A percentile compares a stretch with the other conserved stretches of the same genome.
phyloP scores from a whole-genome alignment of 1,140 invertebrate species.

The Aphelinus certus region DNA sequence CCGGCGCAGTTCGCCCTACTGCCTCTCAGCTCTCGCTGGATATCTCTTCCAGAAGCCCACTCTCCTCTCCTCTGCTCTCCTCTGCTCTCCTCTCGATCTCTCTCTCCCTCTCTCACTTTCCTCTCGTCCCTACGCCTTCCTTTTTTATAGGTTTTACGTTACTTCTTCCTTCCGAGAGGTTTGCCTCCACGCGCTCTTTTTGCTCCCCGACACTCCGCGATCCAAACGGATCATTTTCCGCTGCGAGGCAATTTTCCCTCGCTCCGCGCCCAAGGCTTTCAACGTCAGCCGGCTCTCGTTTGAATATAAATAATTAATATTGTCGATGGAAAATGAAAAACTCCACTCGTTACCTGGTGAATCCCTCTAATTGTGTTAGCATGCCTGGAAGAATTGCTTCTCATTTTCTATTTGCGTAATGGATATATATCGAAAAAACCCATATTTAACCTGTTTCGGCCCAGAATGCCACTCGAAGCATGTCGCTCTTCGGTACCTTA shows the following conservation, averaged over 20 bases:
- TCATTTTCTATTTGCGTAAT: too few species aligned
- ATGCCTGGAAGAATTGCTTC: too few species aligned
- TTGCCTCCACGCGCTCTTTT: neutral
- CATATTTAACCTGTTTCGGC: too few species aligned
- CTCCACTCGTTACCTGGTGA: too few species aligned
- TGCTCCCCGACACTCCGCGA: neutral
- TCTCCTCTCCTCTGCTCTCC: neutral
- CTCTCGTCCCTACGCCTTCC: neutral
- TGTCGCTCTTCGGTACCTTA: too few species aligned
- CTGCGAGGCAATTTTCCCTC: slow-evolving; percentile 15
- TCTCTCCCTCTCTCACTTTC: slow-evolving; percentile 1
- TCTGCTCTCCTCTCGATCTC: neutral
- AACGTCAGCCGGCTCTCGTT: neutral
- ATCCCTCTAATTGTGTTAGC: too few species aligned
- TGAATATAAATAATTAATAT: slow-evolving; percentile 15
- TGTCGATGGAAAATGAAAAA: too few species aligned
- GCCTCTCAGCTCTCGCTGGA: neutral
- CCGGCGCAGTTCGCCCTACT: slow-evolving; percentile 4
- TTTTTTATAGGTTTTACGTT: slow-evolving; percentile 35
- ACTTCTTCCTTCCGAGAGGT: slow-evolving; percentile 31
- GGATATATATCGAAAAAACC: too few species aligned
- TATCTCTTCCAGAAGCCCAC: slow-evolving; percentile 12
- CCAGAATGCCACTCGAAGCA: too few species aligned
- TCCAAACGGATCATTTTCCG: slow-evolving; percentile 33
- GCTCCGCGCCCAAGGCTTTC: neutral